Evolutionary conservation across 64 coral and sea anemone species (phyloP).

Genomic region (Dendronephthya gigantea): DNA sequence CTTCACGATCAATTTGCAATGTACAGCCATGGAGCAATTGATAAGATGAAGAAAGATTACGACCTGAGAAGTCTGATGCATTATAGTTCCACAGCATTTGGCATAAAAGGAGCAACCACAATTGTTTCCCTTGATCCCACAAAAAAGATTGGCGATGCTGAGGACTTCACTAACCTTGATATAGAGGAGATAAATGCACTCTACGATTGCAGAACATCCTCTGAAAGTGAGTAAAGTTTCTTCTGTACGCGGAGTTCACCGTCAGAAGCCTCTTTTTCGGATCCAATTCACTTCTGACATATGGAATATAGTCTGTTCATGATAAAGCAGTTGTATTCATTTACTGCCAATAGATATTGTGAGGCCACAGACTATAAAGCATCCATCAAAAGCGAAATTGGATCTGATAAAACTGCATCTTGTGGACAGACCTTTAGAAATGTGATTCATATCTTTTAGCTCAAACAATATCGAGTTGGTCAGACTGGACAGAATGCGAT

Average conservation of each 20-base stretch:
- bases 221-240: too few species aligned
- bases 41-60: slow-evolving; percentile 37
- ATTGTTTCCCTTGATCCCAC: slow-evolving; percentile 27
- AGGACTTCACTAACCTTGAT: slow-evolving; percentile 34
- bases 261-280: too few species aligned
- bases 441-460: too few species aligned
- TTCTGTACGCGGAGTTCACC: too few species aligned
- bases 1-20: slow-evolving; percentile 39
- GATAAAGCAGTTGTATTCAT: too few species aligned
- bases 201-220: slow-evolving; percentile 31
- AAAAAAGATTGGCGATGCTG: slow-evolving; percentile 25
- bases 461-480: slow-evolving; percentile 46
- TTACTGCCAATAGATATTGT: too few species aligned
- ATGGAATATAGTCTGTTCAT: too few species aligned
- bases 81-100: slow-evolving; percentile 44
- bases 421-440: too few species aligned
- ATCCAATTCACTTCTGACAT: too few species aligned
- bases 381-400: too few species aligned
- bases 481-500: slow-evolving; percentile 53
- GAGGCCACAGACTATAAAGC: too few species aligned
- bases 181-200: slow-evolving; percentile 56
- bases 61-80: slow-evolving; percentile 54
- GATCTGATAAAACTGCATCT: too few species aligned
- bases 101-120: slow-evolving; percentile 43
- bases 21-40: slow-evolving; percentile 36